phyloP scores from a whole-genome alignment of 2,888 invertebrate species.

The Pegoplata infirma region DNA sequence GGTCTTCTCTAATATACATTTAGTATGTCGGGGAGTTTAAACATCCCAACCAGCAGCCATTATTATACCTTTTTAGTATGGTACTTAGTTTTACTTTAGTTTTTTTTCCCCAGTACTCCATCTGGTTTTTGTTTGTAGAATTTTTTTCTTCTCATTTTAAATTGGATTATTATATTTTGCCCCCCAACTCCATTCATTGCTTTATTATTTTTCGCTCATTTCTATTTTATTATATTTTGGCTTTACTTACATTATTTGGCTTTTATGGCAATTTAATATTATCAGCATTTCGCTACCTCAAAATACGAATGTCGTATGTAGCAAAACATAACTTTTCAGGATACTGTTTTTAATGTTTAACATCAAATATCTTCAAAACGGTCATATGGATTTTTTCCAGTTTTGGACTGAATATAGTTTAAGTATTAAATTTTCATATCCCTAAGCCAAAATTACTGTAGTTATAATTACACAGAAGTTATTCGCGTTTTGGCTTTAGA shows the following conservation, averaged over 20 bases:
- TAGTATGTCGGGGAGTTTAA: neutral
- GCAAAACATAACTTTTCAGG: no score
- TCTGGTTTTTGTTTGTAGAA: neutral
- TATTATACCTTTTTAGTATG: slow-evolving; percentile 58
- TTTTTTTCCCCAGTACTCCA: neutral
- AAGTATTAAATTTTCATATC: no score
- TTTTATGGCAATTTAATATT: slow-evolving; percentile 39
- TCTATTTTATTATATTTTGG: slow-evolving; percentile 33
- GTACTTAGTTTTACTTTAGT: slow-evolving; percentile 32
- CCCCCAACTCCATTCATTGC: slow-evolving; percentile 13
- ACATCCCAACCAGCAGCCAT: slow-evolving; percentile 44
- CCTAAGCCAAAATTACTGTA: no score
- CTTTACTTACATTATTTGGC: slow-evolving; percentile 33
- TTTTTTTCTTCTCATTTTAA: slow-evolving; percentile 12
- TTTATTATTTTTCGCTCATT: neutral
- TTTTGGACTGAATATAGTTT: no score
- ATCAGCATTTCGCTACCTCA: slow-evolving; percentile 4
- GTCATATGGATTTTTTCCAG: no score
- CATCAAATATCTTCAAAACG: no score
- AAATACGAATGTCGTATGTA: no score
- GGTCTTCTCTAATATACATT: neutral
- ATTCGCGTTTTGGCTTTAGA: no score
- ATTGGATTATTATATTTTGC: slow-evolving; percentile 29
- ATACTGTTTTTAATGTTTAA: no score
- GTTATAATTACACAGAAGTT: no score